Base-by-base conservation (phyloP, 2,797 vertebrate species). In the Amazonetta brasiliensis region DNA sequence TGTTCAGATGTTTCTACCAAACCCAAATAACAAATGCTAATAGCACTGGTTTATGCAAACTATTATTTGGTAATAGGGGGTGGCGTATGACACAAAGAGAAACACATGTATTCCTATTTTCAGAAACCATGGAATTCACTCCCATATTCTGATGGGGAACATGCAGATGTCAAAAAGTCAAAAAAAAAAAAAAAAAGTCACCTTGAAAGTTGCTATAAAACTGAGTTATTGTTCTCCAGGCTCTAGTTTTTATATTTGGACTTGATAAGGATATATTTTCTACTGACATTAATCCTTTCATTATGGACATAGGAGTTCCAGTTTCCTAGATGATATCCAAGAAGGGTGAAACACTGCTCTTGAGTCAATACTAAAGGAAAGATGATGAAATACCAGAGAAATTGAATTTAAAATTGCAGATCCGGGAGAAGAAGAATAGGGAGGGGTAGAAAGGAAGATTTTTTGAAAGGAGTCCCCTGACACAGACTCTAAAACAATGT, bases 1-100 rank as follows among this genome's bases (percentile, higher is more conserved):
- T 1, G 2, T 59, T 59, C 44, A 66, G 39, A 35, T 12, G 4
- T 73, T 82, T 73, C 58, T 52, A 22, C 11, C 18, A 60, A 73
- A 37, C 21, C 67, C 44, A 63, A 48, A 7, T 43, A 67, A 63
- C 5, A 37, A 12, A n/a, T 50, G 12, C 48, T 50, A 25, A 52
- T 31, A 28, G n/a, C 26, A 59, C 0, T 1, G 0, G n/a, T 63
- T 84, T 63, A 33, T 0, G 1, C 26, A 58, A 48, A 39, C 31
- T 90, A 6, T n/a, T 54, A 68, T 50, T 84, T 84, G 31, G 11
- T 52, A 67, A 28, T 31, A 22, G 13, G 10, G 12, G 5, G 1
- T 8, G 3, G n/a, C 8, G 12, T 63, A 30, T 56, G 43, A 10
- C 13, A 59, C 5, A 33, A 20, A n/a, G 18, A 71, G 41, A 67